These are phyloP conservation scores for Myotis pilosus DNA, from an alignment of 2,797 vertebrate genomes.

Conservation along the genomic window DNA sequence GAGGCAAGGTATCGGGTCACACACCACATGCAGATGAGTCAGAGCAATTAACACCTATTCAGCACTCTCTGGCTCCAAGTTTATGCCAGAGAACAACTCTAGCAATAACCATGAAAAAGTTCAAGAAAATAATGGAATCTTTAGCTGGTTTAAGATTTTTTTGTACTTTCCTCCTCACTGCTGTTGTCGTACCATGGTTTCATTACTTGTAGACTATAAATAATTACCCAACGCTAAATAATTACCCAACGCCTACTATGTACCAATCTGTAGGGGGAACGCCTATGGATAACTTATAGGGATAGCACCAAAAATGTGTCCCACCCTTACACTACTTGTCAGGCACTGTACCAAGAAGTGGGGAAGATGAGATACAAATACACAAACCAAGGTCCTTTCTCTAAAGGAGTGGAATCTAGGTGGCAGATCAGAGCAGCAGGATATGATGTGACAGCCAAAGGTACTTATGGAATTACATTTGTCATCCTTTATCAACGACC, in stretches of 20 bases:
- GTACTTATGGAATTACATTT: background rate
- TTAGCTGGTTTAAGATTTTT: background rate
- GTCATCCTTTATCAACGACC: background rate
- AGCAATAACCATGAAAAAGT: background rate
- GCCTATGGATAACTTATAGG: background rate
- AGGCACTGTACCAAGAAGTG: background rate
- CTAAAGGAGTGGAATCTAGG: background rate
- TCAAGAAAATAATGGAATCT: background rate
- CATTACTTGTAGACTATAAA: background rate
- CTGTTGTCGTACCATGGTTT: background rate
- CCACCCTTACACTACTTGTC: background rate
- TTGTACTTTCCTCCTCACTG: background rate
- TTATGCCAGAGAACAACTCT: background rate
- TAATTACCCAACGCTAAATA: background rate
- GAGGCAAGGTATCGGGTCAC: slow-evolving; percentile 52
- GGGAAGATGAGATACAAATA: background rate
- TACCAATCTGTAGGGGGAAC: no score
- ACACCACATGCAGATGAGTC: background rate
- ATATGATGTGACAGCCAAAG: background rate
- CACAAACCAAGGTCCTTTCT: background rate
- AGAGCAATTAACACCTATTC: slow-evolving; percentile 31
- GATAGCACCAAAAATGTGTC: background rate
- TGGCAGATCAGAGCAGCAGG: background rate
- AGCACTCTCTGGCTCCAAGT: slow-evolving; percentile 4
- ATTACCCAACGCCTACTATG: background rate